Percentiles rank a stretch among this genome's conserved stretches.
Evolutionary conservation across 2,113 vertebrate genomes (phyloP).

Genomic region (Stercorarius parasiticus): DNA sequence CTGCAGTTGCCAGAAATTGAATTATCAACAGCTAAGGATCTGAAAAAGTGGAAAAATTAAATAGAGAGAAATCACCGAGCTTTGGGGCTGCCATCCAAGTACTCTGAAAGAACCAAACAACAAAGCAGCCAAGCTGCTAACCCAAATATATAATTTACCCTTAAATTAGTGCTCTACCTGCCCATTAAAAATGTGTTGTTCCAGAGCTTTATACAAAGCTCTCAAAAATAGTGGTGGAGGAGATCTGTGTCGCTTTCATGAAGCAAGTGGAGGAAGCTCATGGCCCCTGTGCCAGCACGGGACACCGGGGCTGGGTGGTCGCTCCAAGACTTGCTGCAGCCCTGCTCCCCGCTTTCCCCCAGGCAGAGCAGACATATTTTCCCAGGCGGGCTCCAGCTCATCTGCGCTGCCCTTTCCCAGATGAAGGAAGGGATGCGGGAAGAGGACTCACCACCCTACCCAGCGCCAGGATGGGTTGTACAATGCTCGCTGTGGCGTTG

Average conservation of each 20-base stretch:
- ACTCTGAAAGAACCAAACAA: conserved; percentile 32
- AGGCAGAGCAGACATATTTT: neutral
- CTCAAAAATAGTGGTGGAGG: neutral
- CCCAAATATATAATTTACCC: conserved; percentile 40
- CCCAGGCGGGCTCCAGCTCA: neutral
- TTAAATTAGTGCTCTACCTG: conserved; percentile 14
- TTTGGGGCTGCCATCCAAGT: conserved; percentile 18
- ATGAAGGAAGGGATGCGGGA: rapidly evolving
- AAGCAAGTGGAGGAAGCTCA: neutral
- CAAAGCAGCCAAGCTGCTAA: conserved; percentile 39
- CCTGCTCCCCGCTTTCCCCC: neutral
- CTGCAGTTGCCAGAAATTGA: conserved; percentile 45
- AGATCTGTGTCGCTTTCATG: neutral
- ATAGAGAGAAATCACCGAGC: conserved; percentile 43
- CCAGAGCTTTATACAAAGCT: neutral
- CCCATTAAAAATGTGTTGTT: conserved; percentile 15
- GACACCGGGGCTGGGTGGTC: rapidly evolving
- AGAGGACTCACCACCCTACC: neutral
- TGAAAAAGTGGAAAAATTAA: conserved; percentile 55
- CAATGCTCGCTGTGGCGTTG: rapidly evolving
- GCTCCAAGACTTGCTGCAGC: too few relatives aligned
- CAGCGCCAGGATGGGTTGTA: rapidly evolving
- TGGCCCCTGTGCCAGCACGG: rapidly evolving
- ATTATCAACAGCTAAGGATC: conserved; percentile 37
- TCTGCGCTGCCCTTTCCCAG: rapidly evolving